Conservation (phyloP, 2,888 invertebrate genomes). For the Hipparchia semele region DNA sequence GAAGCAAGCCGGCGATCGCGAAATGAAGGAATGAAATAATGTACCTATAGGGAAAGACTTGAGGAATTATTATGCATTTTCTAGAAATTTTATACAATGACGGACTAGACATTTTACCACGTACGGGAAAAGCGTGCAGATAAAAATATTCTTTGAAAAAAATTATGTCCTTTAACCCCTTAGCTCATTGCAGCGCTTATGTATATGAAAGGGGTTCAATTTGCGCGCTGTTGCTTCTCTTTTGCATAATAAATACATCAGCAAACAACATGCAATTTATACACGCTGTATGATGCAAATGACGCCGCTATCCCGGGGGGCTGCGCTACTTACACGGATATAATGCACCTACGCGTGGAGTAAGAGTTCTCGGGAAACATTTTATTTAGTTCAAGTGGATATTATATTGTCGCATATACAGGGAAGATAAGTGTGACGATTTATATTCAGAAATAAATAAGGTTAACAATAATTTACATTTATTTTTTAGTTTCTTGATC, state of each 20-base stretch:
- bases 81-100: not conserved
- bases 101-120: too few relatives aligned
- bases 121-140: not conserved
- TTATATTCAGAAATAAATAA: too few relatives aligned
- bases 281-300: conserved; percentile 26
- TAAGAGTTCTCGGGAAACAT: conserved; percentile 7
- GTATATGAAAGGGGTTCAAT: conserved; percentile 8
- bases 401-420: not conserved
- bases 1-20: too few relatives aligned
- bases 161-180: not conserved
- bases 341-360: conserved; percentile 9
- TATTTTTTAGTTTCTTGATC: too few relatives aligned
- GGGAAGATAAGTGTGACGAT: too few relatives aligned
- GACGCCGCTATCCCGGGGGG: conserved; percentile 16
- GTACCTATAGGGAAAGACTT: too few relatives aligned
- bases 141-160: not conserved
- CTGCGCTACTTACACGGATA: conserved; percentile 18
- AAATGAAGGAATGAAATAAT: too few relatives aligned
- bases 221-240: conserved; percentile 22
- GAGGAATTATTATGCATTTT: not conserved
- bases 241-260: conserved; percentile 28
- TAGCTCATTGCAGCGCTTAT: not conserved
- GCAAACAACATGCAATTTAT: conserved; percentile 27
- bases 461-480: too few relatives aligned
- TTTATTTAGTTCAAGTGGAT: conserved; percentile 18